These are phyloP conservation scores for Yponomeuta malinellus DNA, from an alignment of 2,888 invertebrate genomes.

Conservation along the genomic window DNA sequence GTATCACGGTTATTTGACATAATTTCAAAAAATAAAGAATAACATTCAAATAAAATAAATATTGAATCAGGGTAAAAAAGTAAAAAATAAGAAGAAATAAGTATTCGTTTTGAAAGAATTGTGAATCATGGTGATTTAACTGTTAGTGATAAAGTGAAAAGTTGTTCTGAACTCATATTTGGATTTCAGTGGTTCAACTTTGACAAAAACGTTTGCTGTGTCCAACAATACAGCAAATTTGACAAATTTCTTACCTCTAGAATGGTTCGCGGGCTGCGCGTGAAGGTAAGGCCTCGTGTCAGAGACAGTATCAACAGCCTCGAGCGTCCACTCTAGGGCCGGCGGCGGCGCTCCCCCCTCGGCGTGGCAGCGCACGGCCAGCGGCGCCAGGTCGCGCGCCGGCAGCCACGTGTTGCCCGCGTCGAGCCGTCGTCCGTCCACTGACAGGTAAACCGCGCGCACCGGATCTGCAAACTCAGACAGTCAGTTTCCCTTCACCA, in stretches of 20 bases:
- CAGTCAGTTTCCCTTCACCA: not conserved
- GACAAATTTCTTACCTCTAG: slow-evolving; percentile 44
- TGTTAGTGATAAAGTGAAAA: too few relatives aligned
- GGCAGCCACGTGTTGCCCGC: slow-evolving; percentile 92
- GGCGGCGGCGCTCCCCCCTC: slow-evolving; percentile 83
- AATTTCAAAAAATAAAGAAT: too few relatives aligned
- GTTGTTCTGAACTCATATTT: too few relatives aligned
- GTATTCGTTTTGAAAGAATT: too few relatives aligned
- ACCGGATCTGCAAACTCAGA: slow-evolving; percentile 80
- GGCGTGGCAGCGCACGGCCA: slow-evolving; percentile 89
- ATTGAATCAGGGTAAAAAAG: too few relatives aligned
- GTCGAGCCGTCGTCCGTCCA: slow-evolving; percentile 89
- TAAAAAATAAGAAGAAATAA: too few relatives aligned
- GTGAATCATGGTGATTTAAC: too few relatives aligned
- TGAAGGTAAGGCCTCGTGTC: slow-evolving; percentile 74
- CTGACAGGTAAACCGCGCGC: slow-evolving; percentile 88
- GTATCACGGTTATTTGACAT: too few relatives aligned
- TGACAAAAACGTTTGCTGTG: not conserved
- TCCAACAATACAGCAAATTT: not conserved
- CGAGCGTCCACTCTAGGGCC: slow-evolving; percentile 73
- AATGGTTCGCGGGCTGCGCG: slow-evolving; percentile 70
- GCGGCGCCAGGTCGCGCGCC: slow-evolving; percentile 88
- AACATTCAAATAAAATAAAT: too few relatives aligned
- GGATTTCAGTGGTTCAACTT: too few relatives aligned
- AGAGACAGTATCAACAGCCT: slow-evolving; percentile 69